Conservation (phyloP, 2,113 vertebrate genomes). For the Mustela lutreola region DNA sequence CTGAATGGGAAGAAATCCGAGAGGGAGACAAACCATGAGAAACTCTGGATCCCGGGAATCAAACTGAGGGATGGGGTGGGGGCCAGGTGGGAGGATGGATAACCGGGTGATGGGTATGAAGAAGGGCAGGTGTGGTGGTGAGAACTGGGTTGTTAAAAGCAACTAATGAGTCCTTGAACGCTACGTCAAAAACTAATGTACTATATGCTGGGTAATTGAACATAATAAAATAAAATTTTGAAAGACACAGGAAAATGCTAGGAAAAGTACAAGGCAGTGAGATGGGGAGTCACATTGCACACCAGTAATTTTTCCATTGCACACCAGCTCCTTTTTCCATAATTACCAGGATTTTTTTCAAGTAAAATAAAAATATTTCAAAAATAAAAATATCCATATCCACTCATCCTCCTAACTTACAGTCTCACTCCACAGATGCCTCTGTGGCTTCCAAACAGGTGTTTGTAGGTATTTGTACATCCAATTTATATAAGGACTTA, state of each 20-base stretch:
- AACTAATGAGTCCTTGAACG: too few relatives aligned
- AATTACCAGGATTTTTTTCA: not conserved
- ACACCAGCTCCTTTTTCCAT: not conserved
- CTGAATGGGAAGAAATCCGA: not conserved
- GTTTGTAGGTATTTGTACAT: not conserved
- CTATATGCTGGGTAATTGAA: not conserved
- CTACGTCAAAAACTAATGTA: not conserved
- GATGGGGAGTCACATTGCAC: fast-evolving
- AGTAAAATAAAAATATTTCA: not conserved
- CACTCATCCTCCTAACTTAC: not conserved
- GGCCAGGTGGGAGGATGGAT: too few relatives aligned
- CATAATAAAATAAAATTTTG: not conserved
- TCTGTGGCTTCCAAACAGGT: not conserved
- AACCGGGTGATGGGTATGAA: too few relatives aligned
- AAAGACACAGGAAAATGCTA: not conserved
- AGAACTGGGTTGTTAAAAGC: too few relatives aligned
- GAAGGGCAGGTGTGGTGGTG: too few relatives aligned
- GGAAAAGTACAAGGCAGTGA: not conserved
- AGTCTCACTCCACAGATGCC: not conserved
- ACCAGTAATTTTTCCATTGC: not conserved
- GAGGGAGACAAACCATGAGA: too few relatives aligned
- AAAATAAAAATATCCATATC: not conserved
- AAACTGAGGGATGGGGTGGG: too few relatives aligned
- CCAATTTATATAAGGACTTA: not conserved
- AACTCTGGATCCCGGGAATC: too few relatives aligned